These are phyloP conservation scores for Nycticryphes semicollaris DNA, from an alignment of 2,113 vertebrate species.

Conservation along the genomic window DNA sequence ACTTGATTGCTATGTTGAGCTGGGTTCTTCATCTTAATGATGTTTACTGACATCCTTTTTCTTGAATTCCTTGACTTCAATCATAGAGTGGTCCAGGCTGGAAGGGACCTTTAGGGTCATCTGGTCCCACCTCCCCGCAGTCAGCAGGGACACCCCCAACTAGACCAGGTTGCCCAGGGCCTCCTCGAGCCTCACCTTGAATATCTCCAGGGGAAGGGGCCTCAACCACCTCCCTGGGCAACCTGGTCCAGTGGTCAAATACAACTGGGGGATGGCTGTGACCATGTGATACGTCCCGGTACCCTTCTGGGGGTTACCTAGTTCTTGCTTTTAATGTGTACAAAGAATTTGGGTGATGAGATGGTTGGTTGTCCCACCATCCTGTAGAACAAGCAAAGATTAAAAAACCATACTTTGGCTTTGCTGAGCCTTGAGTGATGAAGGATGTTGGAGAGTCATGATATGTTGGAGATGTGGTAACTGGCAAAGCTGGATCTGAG, in stretches of 20 bases:
- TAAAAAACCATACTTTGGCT: fast-evolving
- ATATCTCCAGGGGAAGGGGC: no score
- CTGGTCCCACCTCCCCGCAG: no score
- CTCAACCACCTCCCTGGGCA: no score
- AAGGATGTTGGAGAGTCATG: fast-evolving
- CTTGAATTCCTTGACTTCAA: not conserved
- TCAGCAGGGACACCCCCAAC: no score
- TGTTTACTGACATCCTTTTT: not conserved
- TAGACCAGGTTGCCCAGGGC: no score
- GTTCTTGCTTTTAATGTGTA: fast-evolving
- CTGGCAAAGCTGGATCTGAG: not conserved
- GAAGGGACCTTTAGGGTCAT: no score
- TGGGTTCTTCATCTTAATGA: not conserved
- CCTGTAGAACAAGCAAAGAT: not conserved
- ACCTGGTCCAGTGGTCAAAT: not conserved
- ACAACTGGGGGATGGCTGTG: fast-evolving
- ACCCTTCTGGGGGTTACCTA: not conserved
- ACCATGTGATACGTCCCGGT: not conserved
- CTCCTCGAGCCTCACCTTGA: no score
- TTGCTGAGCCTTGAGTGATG: not conserved
- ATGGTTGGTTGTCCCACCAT: not conserved
- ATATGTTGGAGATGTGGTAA: fast-evolving
- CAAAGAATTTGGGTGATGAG: no score
- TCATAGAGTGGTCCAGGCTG: no score
- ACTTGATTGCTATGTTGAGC: not conserved